Base-by-base conservation (phyloP, 2,888 invertebrate genomes). In the Calameuta pallipes region DNA sequence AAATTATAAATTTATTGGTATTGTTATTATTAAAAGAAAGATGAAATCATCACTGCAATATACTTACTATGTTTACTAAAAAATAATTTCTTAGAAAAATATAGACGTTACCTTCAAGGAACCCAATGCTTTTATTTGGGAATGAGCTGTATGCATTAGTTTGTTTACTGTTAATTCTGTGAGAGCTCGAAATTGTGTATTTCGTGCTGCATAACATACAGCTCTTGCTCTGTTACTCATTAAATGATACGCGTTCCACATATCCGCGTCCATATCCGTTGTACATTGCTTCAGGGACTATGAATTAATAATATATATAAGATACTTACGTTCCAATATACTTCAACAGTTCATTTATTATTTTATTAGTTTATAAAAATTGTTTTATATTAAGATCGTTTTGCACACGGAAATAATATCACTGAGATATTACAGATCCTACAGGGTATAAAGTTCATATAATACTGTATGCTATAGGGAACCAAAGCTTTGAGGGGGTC, bases 181-280 rank as follows among this genome's bases (percentile, higher is more conserved):
- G 75, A 94, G 90, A 33, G 94, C 94, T 75, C 94, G 92, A 89
- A 95, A 95, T 87, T 95, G 95, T 68, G 93, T 92, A 87, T 94
- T 94, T 76, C 95, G 92, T 31, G 94, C 92, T 30, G 94, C 91
- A 85, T 95, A 94, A 86, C 95, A 95, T 79, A 95, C 94, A n/a
- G 95, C 94, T 80, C 94, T 92, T 0, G 95, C 95, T 84, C 95
- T 90, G 87, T 95, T 95, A 82, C 93, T 94, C 91, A 95, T 94
- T 76, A 95, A 92, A 88, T 95, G 94, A 87, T 95, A 95, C n/a
- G 94, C 93, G 86, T 95, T 95, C 95, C 95, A 95, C 74, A 94
- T 94, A 84, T 94, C 94, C 4, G 94, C 89, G 87, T 95, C 94
- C 95, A 95, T 95, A 69, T 92, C 90, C 34, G 90, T 92, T 3